Percentiles rank a stretch among this genome's conserved stretches.
Evolutionary conservation across 2,113 vertebrate genomes (phyloP).

Genomic region (Platysteira castanea): DNA sequence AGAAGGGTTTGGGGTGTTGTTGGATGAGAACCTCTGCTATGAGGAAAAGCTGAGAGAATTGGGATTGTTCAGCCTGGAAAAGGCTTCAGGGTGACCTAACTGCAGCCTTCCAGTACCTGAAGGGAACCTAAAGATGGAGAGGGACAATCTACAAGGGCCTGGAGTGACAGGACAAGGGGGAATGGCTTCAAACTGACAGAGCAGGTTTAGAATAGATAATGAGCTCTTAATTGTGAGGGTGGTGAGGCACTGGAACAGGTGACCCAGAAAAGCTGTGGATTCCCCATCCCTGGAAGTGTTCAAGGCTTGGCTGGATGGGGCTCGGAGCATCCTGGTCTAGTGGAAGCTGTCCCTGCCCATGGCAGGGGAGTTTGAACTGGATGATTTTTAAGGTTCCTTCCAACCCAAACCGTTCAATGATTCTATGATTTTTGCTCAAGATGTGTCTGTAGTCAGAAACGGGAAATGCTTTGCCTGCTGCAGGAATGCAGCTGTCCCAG

Average conservation of each 20-base stretch:
- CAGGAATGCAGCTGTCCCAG: neutral
- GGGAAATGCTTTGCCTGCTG: neutral
- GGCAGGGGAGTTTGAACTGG: neutral
- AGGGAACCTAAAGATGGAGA: neutral
- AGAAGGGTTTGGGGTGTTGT: neutral
- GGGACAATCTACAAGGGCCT: neutral
- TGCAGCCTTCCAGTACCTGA: neutral
- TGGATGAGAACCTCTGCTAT: neutral
- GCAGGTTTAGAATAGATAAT: neutral
- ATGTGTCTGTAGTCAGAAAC: neutral
- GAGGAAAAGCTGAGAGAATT: neutral
- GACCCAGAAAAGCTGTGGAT: neutral
- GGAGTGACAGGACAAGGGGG: neutral
- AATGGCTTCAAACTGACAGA: neutral
- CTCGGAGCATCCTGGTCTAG: neutral
- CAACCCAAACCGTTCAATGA: neutral
- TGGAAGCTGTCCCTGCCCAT: neutral
- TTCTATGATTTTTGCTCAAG: neutral
- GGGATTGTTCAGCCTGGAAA: neutral
- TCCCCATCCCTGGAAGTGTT: neutral
- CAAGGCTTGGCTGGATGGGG: no score
- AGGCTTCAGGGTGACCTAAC: neutral
- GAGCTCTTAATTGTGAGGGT: neutral
- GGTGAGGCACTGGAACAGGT: neutral
- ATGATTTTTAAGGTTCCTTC: neutral